Base-by-base conservation (phyloP, 2,888 invertebrate species). In the Pterostichus madidus region DNA sequence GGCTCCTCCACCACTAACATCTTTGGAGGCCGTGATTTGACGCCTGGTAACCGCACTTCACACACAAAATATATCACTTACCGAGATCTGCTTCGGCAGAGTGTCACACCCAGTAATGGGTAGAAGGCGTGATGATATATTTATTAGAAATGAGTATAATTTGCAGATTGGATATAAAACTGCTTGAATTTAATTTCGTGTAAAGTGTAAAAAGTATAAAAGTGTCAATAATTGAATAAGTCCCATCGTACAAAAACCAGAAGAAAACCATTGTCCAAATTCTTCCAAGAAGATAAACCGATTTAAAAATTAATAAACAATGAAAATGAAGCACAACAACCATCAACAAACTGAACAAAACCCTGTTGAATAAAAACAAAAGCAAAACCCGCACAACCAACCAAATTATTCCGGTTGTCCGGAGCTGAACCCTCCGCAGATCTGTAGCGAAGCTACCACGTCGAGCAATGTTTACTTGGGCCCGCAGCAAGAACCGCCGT, bases 401-500 rank as follows among this genome's bases (percentile, higher is more conserved):
- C 68, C 44, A 71, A 39, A 71, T 71, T 71, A 71, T 71, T 71
- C 68, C 68, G 68, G 68, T 71, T 71, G 68, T 71, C 68, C 39
- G 39, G 39, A 39, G 39, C 8, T 6, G 39, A 39, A 39, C 39
- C 39, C 68, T 15, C 13, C 68, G 68, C 15, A 39, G 68, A 71
- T 24, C 17, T n/a, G 68, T 35, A 6, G 24, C 56, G 17, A n/a
- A 31, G 32, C 44, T 7, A 59, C 17, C 59, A 59, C 59, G 59
- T 15, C 39, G 44, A 10, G 46, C 59, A 59, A 59, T 80, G 71
- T 80, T 80, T 80, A 71, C 80, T 71, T 71, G n/a, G 24, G 15
- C 31, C 39, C 15, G 17, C 10, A 11, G 85, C 86, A 88, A 89
- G 87, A 88, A 88, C 84, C 84, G 85, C 85, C 88, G 87, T 86